phyloP scores from a whole-genome alignment of 2,888 invertebrate species.

The Pammene fasciana region DNA sequence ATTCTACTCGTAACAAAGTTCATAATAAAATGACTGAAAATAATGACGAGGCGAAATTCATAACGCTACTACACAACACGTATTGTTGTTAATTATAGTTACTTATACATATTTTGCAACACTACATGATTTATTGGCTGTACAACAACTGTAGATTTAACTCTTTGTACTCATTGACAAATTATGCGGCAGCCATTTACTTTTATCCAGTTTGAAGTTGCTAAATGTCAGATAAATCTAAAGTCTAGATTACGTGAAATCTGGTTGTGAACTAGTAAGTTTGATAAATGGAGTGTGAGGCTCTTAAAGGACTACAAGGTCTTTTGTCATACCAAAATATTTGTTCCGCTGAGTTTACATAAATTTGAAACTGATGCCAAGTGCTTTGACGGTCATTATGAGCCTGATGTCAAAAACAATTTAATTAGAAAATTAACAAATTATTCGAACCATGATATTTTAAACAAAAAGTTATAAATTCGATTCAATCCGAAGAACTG shows the following conservation, averaged over 20 bases:
- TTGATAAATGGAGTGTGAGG: constrained; percentile 36
- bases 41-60: constrained; percentile 16
- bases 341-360: constrained; percentile 17
- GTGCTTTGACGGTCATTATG: neutral
- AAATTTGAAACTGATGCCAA: constrained; percentile 20
- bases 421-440: no score
- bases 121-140: constrained; percentile 34
- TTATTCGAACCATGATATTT: no score
- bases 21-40: constrained; percentile 4
- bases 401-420: no score
- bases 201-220: constrained; percentile 59
- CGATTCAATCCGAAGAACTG: neutral
- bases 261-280: constrained; percentile 32
- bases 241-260: constrained; percentile 33
- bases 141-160: constrained; percentile 61
- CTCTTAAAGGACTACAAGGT: constrained; percentile 18
- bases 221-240: constrained; percentile 47
- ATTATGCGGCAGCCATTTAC: constrained; percentile 71
- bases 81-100: constrained; percentile 38
- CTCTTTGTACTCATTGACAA: constrained; percentile 77
- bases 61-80: constrained; percentile 14
- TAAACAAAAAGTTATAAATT: no score
- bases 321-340: constrained; percentile 19
- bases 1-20: neutral
- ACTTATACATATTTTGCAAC: constrained; percentile 40